Percentiles rank a stretch among this genome's conserved stretches.
These are phyloP conservation scores for Lasioglossum figueresi DNA, from an alignment of 2,888 invertebrate species.

Conservation along the genomic window DNA sequence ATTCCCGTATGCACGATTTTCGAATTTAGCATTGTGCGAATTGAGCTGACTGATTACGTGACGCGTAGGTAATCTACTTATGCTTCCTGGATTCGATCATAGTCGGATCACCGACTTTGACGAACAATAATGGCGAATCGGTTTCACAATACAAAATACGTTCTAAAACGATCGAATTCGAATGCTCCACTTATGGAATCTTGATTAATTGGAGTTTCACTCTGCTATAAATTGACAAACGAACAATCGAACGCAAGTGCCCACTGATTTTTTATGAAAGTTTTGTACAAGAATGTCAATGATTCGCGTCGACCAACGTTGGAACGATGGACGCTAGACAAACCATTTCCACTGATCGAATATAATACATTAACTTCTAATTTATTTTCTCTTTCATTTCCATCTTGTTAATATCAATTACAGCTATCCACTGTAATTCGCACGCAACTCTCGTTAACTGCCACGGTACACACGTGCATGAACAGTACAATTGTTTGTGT, in stretches of 20 bases:
- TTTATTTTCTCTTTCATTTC: background rate
- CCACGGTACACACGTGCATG: accelerated
- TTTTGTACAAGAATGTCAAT: background rate
- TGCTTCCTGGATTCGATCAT: constrained; percentile 15
- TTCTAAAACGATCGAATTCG: background rate
- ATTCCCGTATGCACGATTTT: background rate
- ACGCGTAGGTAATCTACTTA: constrained; percentile 22
- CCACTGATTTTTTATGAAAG: background rate
- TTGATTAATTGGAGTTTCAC: background rate
- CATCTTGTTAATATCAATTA: constrained; percentile 2
- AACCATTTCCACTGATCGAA: background rate
- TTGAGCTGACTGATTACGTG: constrained; percentile 10
- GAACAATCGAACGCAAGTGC: background rate
- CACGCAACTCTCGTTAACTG: background rate
- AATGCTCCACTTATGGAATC: background rate
- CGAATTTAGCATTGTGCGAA: constrained; percentile 17
- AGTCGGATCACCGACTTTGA: constrained; percentile 27
- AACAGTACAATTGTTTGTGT: background rate
- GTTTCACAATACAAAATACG: background rate
- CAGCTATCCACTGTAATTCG: constrained; percentile 1
- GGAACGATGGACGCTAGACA: background rate
- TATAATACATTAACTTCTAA: background rate
- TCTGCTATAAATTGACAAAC: background rate
- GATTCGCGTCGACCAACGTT: no score
- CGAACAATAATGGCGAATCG: constrained; percentile 6